Evolutionary conservation across 2,888 invertebrate genomes (phyloP), one percentile per base, ranked within the genome.

Genomic region (Cyrtodaria siliqua): DNA sequence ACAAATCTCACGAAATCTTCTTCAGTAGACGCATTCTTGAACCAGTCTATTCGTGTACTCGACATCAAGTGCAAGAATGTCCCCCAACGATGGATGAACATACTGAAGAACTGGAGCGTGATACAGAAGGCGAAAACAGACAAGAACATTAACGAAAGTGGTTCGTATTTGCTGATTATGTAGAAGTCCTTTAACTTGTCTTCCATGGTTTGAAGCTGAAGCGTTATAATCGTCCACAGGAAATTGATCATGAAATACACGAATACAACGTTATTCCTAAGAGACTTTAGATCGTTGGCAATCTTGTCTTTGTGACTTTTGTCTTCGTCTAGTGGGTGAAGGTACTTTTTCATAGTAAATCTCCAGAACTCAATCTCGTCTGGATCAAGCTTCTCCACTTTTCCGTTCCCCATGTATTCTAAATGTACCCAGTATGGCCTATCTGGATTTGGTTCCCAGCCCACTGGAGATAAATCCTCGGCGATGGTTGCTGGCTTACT

Each of bases 171-270:
- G 57, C 81, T 56, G 33, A 88, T 85, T 63, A 90, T 87, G 74
- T 89, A 90, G 71, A 88, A 89, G 23, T 79, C 98, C 95, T 97
- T 97, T 93, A 99, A 95, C 44, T 87, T 82, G 42, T 85, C 88
- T 62, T 92, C 87, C 79, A 91, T 89, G 94, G 99, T 95, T 95
- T 99, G 99, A 93, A 99, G 96, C 94, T 99, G 96, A 94, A 99
- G 97, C 89, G 99, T 98, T 94, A 99, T 97, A 93, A 99, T 96
- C 91, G 99, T 98, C 96, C 99, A 99, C 91, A 99, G 96, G 88
- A 99, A 97, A 95, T 99, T 99, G 94, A 98, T 94, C 98, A 99
- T 99, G 95, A 99, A 87, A 73, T 85, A 90, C 29, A 89, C 87
- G 52, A 90, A 89, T 1, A 90, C 90, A 2, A 90, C 88, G 60